A percentile compares a stretch with the other conserved stretches of the same genome.
Conservation (phyloP, 2,113 vertebrate genomes). For the Callipepla californica region DNA sequence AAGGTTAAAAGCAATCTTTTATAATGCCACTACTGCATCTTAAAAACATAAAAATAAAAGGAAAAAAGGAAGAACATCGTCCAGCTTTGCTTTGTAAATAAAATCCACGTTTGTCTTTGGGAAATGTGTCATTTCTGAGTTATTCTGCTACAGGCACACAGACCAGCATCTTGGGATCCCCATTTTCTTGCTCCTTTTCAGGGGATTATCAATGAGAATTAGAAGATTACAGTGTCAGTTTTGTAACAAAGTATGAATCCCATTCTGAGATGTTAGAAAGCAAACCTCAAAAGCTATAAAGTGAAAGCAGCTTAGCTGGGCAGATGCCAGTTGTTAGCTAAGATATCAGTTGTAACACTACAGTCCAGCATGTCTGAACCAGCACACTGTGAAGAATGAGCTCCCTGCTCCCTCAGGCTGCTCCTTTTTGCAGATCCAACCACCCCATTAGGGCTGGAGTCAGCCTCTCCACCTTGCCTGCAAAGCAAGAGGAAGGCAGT, state of each 20-base stretch:
- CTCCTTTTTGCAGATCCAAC: neutral
- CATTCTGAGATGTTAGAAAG: neutral
- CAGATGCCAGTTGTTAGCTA: neutral
- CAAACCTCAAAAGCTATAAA: slow-evolving; percentile 31
- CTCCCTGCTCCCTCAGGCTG: slow-evolving; percentile 62
- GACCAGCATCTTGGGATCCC: neutral
- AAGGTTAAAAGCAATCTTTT: neutral
- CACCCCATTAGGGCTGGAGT: neutral
- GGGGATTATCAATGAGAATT: neutral
- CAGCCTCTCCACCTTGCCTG: neutral
- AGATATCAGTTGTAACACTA: neutral
- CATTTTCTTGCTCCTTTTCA: neutral
- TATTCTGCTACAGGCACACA: neutral
- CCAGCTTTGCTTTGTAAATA: neutral
- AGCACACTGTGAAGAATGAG: slow-evolving; percentile 58
- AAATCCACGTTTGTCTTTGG: neutral
- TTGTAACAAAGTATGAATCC: neutral
- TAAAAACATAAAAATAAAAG: neutral
- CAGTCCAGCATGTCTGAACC: neutral
- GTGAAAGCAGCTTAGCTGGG: slow-evolving; percentile 26
- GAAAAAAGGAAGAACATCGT: neutral
- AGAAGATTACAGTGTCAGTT: neutral
- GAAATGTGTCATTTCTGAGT: neutral
- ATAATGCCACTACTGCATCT: neutral
- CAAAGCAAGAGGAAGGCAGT: slow-evolving; percentile 1